Percentiles rank a stretch among this genome's conserved stretches.
Evolutionary conservation across 2,113 vertebrate species (phyloP).

Genomic region (Vanacampus margaritifer): DNA sequence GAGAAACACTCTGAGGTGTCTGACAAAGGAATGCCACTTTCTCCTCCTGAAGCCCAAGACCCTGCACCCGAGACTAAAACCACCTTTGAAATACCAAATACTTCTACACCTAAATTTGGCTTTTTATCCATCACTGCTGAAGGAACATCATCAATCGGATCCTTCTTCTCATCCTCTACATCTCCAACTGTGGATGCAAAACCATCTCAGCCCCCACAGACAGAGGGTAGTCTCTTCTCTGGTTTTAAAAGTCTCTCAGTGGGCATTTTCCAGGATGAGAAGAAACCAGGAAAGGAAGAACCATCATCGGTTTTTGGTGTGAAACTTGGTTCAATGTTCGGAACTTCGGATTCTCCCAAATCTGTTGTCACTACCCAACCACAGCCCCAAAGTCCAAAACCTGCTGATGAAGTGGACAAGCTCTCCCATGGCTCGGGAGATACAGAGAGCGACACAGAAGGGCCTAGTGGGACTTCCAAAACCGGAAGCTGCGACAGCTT

Average conservation of each 20-base stretch:
- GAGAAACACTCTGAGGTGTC: slow-evolving; percentile 9
- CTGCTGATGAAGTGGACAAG: slow-evolving; percentile 38
- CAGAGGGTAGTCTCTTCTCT: slow-evolving; percentile 75
- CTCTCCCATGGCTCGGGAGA: slow-evolving; percentile 50
- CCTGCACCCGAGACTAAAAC: slow-evolving; percentile 54
- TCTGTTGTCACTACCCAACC: slow-evolving; percentile 37
- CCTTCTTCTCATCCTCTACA: slow-evolving; percentile 76
- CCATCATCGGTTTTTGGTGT: slow-evolving; percentile 76
- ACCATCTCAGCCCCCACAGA: slow-evolving; percentile 41
- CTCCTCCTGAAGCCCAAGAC: slow-evolving; percentile 5
- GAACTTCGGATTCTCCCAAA: slow-evolving; percentile 62
- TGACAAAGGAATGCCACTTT: slow-evolving; percentile 26
- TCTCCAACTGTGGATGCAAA: slow-evolving; percentile 48
- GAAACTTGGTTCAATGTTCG: slow-evolving; percentile 79
- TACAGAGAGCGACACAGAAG: slow-evolving; percentile 65
- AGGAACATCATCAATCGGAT: slow-evolving; percentile 74
- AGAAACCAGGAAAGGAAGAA: slow-evolving; percentile 56
- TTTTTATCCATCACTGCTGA: slow-evolving; percentile 76
- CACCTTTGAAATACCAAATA: slow-evolving; percentile 74
- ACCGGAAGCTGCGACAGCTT: slow-evolving; percentile 59
- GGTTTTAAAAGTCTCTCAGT: slow-evolving; percentile 84
- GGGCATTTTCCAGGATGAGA: slow-evolving; percentile 82
- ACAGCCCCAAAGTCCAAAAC: slow-evolving; percentile 41
- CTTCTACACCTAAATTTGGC: slow-evolving; percentile 71
- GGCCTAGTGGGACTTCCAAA: slow-evolving; percentile 50